These are phyloP conservation scores for Reticulitermes lucifugus DNA, from an alignment of 2,888 invertebrate species.

Conservation along the genomic window DNA sequence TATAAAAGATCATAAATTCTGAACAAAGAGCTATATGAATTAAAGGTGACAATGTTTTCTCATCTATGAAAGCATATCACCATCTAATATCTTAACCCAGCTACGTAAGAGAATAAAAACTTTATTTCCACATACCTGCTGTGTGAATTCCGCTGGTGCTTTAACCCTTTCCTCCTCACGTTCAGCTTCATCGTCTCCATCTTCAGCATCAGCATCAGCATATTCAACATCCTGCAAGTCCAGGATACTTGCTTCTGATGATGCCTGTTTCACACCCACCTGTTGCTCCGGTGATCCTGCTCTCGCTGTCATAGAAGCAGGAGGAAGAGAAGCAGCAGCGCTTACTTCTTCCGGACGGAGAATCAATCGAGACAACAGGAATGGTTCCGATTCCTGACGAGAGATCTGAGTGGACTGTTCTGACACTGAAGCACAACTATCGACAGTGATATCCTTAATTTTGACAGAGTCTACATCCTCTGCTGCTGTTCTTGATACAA, in stretches of 20 bases:
- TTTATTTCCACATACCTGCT: conserved; percentile 5
- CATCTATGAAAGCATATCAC: too few species aligned
- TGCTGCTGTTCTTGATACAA: neutral
- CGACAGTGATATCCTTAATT: conserved; percentile 1
- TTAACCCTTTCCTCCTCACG: conserved; percentile 51
- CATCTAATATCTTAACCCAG: too few species aligned
- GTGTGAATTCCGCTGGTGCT: conserved; percentile 10
- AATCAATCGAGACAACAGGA: neutral
- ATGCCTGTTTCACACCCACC: conserved; percentile 67
- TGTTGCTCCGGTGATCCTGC: conserved; percentile 61
- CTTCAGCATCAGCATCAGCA: conserved; percentile 69
- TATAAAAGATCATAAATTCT: neutral
- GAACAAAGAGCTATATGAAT: neutral
- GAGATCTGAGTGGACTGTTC: neutral
- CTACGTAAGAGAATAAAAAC: too few species aligned
- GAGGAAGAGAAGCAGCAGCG: neutral
- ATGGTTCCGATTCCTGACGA: conserved; percentile 16
- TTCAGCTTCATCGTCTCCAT: conserved; percentile 59
- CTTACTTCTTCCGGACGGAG: conserved; percentile 13
- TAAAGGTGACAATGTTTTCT: neutral
- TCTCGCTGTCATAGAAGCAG: neutral
- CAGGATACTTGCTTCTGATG: conserved; percentile 57
- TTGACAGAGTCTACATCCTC: neutral
- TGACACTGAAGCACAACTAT: neutral
- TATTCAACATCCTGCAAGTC: conserved; percentile 70